Conservation (phyloP, 2,113 vertebrate genomes). For the Python bivittatus region DNA sequence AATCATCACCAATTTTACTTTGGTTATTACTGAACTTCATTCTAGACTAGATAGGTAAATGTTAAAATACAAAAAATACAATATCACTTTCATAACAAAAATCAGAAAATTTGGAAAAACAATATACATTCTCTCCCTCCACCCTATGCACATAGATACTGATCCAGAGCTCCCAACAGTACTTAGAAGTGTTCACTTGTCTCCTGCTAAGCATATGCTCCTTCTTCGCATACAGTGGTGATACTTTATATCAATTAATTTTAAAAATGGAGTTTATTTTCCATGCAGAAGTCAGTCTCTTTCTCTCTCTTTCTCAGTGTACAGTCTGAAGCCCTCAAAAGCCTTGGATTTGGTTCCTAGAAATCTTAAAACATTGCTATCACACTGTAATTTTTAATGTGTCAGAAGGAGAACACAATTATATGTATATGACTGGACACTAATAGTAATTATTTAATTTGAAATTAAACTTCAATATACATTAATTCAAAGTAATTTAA, state of each 20-base stretch:
- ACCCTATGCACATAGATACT: background rate
- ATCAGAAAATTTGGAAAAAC: background rate
- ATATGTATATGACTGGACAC: background rate
- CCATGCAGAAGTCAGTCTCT: background rate
- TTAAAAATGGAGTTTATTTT: background rate
- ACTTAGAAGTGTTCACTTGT: background rate
- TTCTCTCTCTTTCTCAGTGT: background rate
- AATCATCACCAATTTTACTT: background rate
- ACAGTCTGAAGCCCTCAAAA: no score
- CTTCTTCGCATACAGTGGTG: background rate
- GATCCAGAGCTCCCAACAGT: background rate
- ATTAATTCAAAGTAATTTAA: background rate
- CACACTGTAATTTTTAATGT: no score
- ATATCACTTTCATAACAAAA: background rate
- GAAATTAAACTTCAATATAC: background rate
- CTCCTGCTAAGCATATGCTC: background rate
- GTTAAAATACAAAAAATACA: background rate
- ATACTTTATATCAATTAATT: background rate
- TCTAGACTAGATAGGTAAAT: background rate
- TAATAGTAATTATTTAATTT: background rate
- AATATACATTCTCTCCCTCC: background rate
- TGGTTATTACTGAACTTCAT: background rate
- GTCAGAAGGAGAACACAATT: no score
- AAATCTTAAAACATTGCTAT: no score
- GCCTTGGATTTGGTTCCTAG: no score